Percentiles rank a stretch among this genome's conserved stretches.
These are phyloP conservation scores for Lamellibrachia luymesi DNA, from an alignment of 1,140 invertebrate species.

Conservation along the genomic window DNA sequence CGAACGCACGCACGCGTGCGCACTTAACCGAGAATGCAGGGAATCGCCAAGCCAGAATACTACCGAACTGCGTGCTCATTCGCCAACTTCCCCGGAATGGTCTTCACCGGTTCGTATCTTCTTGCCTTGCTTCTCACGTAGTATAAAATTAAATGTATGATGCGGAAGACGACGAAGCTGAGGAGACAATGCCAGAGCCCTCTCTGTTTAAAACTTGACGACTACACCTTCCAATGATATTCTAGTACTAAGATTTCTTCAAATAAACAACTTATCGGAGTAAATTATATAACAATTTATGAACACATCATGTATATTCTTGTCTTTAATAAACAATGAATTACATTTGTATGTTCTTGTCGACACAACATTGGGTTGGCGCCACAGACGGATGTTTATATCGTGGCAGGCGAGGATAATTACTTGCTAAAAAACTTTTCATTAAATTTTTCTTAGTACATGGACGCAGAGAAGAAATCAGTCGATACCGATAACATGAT, in stretches of 20 bases:
- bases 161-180: neutral
- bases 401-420: neutral
- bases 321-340: neutral
- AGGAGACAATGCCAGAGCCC: neutral
- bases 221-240: neutral
- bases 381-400: neutral
- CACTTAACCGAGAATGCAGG: neutral
- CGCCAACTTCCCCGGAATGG: constrained; percentile 12
- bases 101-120: constrained; percentile 5
- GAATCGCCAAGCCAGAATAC: constrained; percentile 3
- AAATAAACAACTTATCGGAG: neutral
- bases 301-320: neutral
- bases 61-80: constrained; percentile 8
- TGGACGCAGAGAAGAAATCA: neutral
- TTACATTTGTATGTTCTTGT: neutral
- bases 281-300: neutral
- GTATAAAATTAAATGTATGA: neutral
- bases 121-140: neutral
- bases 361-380: neutral
- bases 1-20: constrained; percentile 3
- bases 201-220: neutral
- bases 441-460: neutral
- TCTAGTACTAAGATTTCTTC: neutral
- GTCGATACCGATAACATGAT: neutral
- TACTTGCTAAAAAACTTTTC: neutral